Conservation (phyloP, 2,113 vertebrate species). For the Tetrax tetrax region DNA sequence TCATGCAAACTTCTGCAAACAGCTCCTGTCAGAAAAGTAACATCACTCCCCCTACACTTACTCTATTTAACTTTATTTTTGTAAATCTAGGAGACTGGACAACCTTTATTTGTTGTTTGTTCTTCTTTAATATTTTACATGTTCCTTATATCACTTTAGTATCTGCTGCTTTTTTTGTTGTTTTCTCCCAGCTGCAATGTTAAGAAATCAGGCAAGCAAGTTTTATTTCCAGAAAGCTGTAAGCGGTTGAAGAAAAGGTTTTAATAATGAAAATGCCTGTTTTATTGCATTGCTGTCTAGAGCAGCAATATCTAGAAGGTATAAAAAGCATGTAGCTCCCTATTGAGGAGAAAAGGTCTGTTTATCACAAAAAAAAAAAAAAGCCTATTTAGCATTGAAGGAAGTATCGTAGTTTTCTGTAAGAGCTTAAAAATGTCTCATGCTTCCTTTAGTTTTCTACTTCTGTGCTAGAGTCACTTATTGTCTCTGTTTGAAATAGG, state of each 20-base stretch:
- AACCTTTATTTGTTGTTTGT: background rate
- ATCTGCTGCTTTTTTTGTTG: background rate
- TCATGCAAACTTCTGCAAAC: background rate
- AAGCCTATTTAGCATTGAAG: background rate
- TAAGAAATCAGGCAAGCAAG: background rate
- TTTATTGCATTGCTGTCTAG: slow-evolving; percentile 5
- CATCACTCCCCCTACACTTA: background rate
- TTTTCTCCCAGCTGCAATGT: background rate
- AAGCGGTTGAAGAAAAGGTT: background rate
- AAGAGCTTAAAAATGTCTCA: background rate
- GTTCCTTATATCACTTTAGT: background rate
- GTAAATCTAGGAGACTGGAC: background rate
- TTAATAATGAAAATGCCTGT: slow-evolving; percentile 12
- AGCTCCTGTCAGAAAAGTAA: background rate
- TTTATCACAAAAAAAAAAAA: background rate
- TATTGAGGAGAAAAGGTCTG: background rate
- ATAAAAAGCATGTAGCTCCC: background rate
- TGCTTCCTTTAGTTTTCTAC: background rate
- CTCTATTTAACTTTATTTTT: background rate
- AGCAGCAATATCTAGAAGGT: background rate
- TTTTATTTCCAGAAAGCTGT: slow-evolving; percentile 12
- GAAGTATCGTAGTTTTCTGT: background rate
- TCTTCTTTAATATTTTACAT: background rate
- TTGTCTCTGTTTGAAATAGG: background rate
- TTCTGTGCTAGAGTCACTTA: background rate